A percentile compares a stretch with the other conserved stretches of the same genome.
phyloP scores from a whole-genome alignment of 37 sponge, comb jelly and placozoan species.

The Tethya wilhelma region DNA sequence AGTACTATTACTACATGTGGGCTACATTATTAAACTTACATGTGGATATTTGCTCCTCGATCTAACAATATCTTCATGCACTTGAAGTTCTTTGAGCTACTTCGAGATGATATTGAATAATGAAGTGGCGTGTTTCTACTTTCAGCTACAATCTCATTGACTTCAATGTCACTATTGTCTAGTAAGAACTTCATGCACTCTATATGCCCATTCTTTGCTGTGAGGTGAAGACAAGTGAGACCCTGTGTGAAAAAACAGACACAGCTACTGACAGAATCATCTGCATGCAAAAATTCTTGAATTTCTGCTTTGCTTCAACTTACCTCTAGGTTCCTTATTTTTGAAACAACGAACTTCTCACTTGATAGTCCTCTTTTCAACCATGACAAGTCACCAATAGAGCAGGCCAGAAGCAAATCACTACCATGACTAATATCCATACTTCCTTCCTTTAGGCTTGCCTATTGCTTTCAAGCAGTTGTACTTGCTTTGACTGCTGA shows the following conservation, averaged over 20 bases:
- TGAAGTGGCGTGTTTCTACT: slow-evolving; percentile 69
- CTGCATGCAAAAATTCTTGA: not conserved
- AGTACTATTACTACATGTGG: not conserved
- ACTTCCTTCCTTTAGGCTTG: too few relatives aligned
- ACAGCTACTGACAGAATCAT: not conserved
- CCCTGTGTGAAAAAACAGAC: slow-evolving; percentile 40
- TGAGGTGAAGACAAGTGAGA: slow-evolving; percentile 58
- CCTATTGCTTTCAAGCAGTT: too few relatives aligned
- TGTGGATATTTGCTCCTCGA: slow-evolving; percentile 55
- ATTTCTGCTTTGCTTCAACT: not conserved
- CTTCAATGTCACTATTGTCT: slow-evolving; percentile 38
- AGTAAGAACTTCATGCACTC: slow-evolving; percentile 67
- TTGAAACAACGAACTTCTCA: slow-evolving; percentile 17
- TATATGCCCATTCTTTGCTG: slow-evolving; percentile 47
- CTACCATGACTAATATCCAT: too few relatives aligned
- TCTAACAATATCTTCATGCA: slow-evolving; percentile 63
- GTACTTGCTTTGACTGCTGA: too few relatives aligned
- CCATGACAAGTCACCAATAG: slow-evolving; percentile 73
- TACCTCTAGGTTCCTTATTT: slow-evolving; percentile 33
- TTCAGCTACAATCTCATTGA: not conserved
- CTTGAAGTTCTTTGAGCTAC: slow-evolving; percentile 5
- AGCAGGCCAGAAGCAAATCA: slow-evolving; percentile 66
- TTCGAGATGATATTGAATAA: not conserved
- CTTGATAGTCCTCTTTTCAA: slow-evolving; percentile 53
- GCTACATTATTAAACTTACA: slow-evolving; percentile 23